Base-by-base conservation (phyloP, 2,888 invertebrate species). In the Tortrix viridana region DNA sequence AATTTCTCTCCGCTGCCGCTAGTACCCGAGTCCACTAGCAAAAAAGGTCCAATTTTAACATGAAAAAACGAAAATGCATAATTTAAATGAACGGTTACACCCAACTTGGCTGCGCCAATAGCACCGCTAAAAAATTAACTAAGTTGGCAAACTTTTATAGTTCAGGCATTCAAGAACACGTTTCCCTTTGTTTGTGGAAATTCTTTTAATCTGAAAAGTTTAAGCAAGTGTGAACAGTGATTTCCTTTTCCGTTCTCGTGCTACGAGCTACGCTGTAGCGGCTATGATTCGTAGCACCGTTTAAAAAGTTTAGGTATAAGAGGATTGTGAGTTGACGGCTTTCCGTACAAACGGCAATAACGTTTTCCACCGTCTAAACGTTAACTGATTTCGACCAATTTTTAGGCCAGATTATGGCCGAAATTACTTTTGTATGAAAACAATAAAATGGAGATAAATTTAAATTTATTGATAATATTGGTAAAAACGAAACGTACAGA, bases 61-160 rank as follows among this genome's bases (percentile, higher is more conserved):
- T 55, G 49, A 50, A 37, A n/a, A 62, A 56, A 62, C 22, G 37
- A 46, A 38, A 62, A 62, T 62, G 62, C 41, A 47, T 62, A 62
- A 59, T 62, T 66, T 47, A 66, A 63, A 46, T 44, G 26, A 44
- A 59, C 19, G 18, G 50, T 55, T 54, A 56, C 58, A 32, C 52
- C 20, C 41, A 43, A 57, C 22, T 56, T 3, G 32, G 56, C 26
- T 20, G 54, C 38, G 47, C 47, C 32, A 58, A 63, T 37, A 43
- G 48, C 43, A 53, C 53, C 41, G 38, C 58, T 62, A 55, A 60
- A 60, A 48, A 56, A 61, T 38, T 48, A 16, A 61, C 43, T 38
- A 43, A 50, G 38, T 57, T 57, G 9, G 56, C 56, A 38, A 62
- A 62, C 62, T 52, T 56, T 37, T 56, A 56, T 37, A 50, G 56